These are phyloP conservation scores for Lepas anatifera DNA, from an alignment of 2,888 invertebrate genomes.

Conservation along the genomic window DNA sequence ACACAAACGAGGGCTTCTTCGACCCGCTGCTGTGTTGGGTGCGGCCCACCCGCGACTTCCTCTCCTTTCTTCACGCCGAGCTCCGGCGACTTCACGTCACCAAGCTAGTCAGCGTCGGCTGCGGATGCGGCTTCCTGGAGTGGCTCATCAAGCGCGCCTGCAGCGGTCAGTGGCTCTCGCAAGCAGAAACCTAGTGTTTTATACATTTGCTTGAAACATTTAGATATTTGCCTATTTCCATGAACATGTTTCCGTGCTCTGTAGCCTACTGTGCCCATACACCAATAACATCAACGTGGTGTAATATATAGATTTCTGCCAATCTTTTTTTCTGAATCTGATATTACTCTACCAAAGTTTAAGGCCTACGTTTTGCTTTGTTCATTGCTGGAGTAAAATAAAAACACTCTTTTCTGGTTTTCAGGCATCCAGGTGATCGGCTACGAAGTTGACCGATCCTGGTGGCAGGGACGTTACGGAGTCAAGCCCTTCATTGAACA, in stretches of 20 bases:
- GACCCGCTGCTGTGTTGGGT: slow-evolving; percentile 23
- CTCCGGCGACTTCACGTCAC: slow-evolving; percentile 15
- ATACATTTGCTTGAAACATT: too few species aligned
- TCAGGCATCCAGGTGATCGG: slow-evolving; percentile 50
- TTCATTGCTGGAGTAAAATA: too few species aligned
- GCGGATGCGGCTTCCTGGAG: slow-evolving; percentile 68
- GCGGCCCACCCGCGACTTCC: slow-evolving; percentile 17
- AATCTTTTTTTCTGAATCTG: too few species aligned
- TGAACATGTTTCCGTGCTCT: too few species aligned
- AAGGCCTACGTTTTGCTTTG: too few species aligned
- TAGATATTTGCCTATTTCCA: too few species aligned
- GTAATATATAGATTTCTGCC: too few species aligned
- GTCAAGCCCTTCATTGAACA: slow-evolving; percentile 56
- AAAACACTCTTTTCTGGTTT: too few species aligned
- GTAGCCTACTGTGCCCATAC: too few species aligned
- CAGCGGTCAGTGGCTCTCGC: slow-evolving; percentile 40
- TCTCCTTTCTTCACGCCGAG: slow-evolving; percentile 18
- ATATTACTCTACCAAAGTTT: too few species aligned
- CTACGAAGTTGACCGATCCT: slow-evolving; percentile 60
- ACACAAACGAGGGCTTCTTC: neutral
- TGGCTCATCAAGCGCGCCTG: slow-evolving; percentile 54
- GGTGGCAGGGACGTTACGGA: slow-evolving; percentile 68
- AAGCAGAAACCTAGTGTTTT: too few species aligned
- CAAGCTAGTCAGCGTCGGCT: slow-evolving; percentile 51
- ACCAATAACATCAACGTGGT: too few species aligned